phyloP scores from a whole-genome alignment of 2,797 vertebrate species.

The Cuniculus paca region DNA sequence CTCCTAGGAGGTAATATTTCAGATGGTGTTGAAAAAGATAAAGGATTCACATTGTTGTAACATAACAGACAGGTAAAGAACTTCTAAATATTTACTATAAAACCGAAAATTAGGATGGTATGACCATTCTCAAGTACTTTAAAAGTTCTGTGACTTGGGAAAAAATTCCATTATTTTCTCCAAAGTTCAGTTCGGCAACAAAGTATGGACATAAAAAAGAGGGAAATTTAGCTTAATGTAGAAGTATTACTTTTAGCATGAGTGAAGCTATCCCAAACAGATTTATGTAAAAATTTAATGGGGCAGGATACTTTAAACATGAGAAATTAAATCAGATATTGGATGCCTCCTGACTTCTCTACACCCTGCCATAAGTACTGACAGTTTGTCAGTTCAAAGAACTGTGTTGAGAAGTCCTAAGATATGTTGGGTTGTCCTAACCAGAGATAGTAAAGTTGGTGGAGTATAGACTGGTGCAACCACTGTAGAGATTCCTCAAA shows the following conservation, averaged over 20 bases:
- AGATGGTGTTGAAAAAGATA: not conserved
- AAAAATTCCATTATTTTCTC: not conserved
- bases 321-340: not conserved
- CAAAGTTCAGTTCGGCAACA: not conserved
- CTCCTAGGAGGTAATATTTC: too few species aligned
- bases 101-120: not conserved
- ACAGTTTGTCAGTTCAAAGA: not conserved
- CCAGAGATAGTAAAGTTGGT: not conserved
- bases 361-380: not conserved
- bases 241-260: not conserved
- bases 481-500: not conserved
- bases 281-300: not conserved
- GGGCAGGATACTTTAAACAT: not conserved
- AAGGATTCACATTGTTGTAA: not conserved
- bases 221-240: not conserved
- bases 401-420: not conserved
- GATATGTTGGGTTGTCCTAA: not conserved
- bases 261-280: not conserved
- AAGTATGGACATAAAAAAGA: not conserved
- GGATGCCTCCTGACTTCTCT: not conserved
- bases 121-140: constrained; percentile 2
- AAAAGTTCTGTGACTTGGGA: not conserved
- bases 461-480: not conserved
- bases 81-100: not conserved
- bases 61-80: not conserved